phyloP scores from a whole-genome alignment of 2,113 vertebrate species.

The Nanger granti region DNA sequence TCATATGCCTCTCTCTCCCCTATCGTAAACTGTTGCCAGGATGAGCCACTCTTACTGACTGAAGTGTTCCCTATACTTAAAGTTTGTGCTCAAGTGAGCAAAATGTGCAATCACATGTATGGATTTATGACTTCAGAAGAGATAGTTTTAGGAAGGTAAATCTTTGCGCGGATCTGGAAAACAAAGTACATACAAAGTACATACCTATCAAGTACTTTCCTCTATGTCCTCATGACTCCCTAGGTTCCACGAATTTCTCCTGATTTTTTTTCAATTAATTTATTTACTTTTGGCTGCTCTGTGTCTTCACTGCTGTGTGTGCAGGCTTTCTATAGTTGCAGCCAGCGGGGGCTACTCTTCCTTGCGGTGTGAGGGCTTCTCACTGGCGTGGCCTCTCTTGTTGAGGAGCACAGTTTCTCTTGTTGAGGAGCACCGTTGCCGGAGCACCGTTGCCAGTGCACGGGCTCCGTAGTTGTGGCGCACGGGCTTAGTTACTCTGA shows the following conservation, averaged over 20 bases:
- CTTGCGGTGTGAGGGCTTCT: not conserved
- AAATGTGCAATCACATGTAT: not conserved
- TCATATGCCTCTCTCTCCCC: not conserved
- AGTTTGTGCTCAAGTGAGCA: not conserved
- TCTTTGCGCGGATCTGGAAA: not conserved
- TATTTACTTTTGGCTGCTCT: rapidly evolving
- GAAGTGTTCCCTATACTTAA: not conserved
- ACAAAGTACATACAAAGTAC: not conserved
- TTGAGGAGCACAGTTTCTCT: not conserved
- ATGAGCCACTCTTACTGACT: not conserved
- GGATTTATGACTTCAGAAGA: not conserved
- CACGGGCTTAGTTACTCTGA: rapidly evolving
- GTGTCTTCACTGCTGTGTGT: not conserved
- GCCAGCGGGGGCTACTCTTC: rapidly evolving
- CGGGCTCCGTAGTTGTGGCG: rapidly evolving
- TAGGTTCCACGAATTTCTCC: not conserved
- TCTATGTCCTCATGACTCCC: no score
- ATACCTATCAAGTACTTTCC: not conserved
- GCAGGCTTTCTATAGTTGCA: not conserved
- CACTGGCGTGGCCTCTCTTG: not conserved
- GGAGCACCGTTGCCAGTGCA: not conserved
- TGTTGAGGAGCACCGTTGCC: no score
- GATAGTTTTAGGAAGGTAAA: not conserved
- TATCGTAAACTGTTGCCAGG: not conserved
- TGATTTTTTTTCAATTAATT: not conserved